A percentile compares a stretch with the other conserved stretches of the same genome.
Evolutionary conservation across 1,140 invertebrate species (phyloP).

Genomic region (Agrilus planipennis): DNA sequence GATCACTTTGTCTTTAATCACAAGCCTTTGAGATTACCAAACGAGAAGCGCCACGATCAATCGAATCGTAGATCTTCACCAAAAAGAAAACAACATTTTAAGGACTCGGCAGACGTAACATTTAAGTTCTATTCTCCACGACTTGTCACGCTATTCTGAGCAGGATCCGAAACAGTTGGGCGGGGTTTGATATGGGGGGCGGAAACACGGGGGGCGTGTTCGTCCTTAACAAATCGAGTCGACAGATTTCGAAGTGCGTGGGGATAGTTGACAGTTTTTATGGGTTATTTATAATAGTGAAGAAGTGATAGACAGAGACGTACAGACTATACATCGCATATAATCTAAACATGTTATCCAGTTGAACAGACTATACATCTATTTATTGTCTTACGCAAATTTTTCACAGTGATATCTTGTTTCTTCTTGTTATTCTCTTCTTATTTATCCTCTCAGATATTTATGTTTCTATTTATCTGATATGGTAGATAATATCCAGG

Average conservation of each 20-base stretch:
- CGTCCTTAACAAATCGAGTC: slow-evolving; percentile 14
- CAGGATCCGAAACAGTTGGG: slow-evolving; percentile 16
- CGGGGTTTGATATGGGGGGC: slow-evolving; percentile 20
- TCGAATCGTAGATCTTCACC: background rate
- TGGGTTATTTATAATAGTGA: slow-evolving; percentile 24
- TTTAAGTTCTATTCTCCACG: slow-evolving; percentile 26
- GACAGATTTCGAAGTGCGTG: slow-evolving; percentile 13
- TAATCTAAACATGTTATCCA: slow-evolving; percentile 13
- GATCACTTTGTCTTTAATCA: slow-evolving; percentile 1
- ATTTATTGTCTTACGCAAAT: slow-evolving; percentile 18
- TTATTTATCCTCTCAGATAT: background rate
- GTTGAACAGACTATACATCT: too few relatives aligned
- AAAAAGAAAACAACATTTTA: background rate
- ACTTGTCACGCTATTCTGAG: slow-evolving; percentile 29
- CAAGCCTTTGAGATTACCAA: background rate
- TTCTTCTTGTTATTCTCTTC: slow-evolving; percentile 10
- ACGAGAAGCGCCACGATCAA: background rate
- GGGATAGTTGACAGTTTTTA: slow-evolving; percentile 19
- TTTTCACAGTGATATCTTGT: slow-evolving; percentile 29
- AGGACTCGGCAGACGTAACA: background rate
- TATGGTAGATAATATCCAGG: too few relatives aligned
- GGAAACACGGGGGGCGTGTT: slow-evolving; percentile 7
- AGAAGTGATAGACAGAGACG: slow-evolving; percentile 16
- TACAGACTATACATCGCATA: slow-evolving; percentile 10
- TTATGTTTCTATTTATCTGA: background rate